Conservation (phyloP, 2,888 invertebrate genomes). For the Conchocele bisecta region DNA sequence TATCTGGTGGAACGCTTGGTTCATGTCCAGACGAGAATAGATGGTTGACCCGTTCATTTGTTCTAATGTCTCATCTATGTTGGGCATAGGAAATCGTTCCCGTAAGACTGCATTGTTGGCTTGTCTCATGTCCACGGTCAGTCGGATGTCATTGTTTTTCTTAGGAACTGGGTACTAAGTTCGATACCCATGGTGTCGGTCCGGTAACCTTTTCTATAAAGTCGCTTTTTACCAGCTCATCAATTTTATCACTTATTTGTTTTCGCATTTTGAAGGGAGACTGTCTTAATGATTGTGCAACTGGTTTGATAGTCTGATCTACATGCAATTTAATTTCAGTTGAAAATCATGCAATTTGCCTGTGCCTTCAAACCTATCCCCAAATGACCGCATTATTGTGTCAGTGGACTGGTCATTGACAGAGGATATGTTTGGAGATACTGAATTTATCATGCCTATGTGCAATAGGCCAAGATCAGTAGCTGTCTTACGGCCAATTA, state of each 20-base stretch:
- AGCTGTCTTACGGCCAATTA: too few species aligned
- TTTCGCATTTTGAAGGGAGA: too few species aligned
- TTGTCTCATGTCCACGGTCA: constrained; percentile 54
- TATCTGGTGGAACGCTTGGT: constrained; percentile 12
- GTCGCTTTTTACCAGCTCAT: neutral
- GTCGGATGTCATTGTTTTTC: constrained; percentile 40
- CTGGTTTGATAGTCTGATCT: too few species aligned
- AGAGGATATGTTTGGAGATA: too few species aligned
- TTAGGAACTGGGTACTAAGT: constrained; percentile 50
- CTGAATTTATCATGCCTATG: too few species aligned
- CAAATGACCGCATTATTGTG: too few species aligned
- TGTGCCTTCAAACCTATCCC: too few species aligned
- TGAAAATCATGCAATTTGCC: too few species aligned
- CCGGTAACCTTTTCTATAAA: constrained; percentile 40
- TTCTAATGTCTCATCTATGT: constrained; percentile 29
- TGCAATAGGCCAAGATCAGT: too few species aligned
- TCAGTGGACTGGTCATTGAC: too few species aligned
- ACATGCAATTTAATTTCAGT: too few species aligned
- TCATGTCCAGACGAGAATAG: constrained; percentile 16
- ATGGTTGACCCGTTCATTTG: constrained; percentile 12
- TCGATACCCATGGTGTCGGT: constrained; percentile 52
- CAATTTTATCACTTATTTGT: constrained; percentile 1
- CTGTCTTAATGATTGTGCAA: too few species aligned
- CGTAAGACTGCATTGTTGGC: constrained; percentile 53
- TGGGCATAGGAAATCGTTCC: constrained; percentile 40